A percentile compares a stretch with the other conserved stretches of the same genome.
Evolutionary conservation across 1,140 invertebrate species (phyloP).

Genomic region (Idris sp.): DNA sequence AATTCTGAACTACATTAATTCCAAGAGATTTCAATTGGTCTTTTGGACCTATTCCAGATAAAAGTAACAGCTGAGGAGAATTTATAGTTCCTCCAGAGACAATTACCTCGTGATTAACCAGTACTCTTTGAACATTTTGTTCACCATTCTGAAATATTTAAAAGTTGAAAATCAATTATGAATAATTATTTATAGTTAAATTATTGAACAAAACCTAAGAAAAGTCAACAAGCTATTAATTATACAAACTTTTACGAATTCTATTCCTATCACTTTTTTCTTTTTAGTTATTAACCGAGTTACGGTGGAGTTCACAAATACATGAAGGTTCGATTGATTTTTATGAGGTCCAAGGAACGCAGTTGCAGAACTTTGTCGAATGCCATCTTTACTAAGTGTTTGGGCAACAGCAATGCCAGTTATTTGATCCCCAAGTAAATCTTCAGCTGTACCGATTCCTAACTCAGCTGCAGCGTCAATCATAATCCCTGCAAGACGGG

Average conservation of each 20-base stretch:
- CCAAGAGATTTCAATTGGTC: slow-evolving; percentile 73
- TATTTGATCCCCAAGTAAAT: slow-evolving; percentile 80
- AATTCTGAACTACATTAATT: slow-evolving; percentile 70
- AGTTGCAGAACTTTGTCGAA: slow-evolving; percentile 81
- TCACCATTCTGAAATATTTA: slow-evolving; percentile 10
- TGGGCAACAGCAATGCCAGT: slow-evolving; percentile 76
- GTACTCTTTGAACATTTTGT: slow-evolving; percentile 53
- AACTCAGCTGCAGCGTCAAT: slow-evolving; percentile 80
- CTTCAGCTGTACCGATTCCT: slow-evolving; percentile 79
- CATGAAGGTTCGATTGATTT: slow-evolving; percentile 83
- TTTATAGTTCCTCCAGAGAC: slow-evolving; percentile 75
- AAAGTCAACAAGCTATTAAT: no score
- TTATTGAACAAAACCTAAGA: no score
- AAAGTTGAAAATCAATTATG: background rate
- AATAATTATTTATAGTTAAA: no score
- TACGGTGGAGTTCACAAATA: slow-evolving; percentile 83
- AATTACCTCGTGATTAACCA: slow-evolving; percentile 74
- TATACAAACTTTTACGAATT: slow-evolving; percentile 59
- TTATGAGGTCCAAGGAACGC: slow-evolving; percentile 82
- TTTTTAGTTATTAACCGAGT: slow-evolving; percentile 76
- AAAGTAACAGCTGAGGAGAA: slow-evolving; percentile 78
- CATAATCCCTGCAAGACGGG: slow-evolving; percentile 78
- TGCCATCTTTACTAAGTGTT: slow-evolving; percentile 81
- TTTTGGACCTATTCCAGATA: slow-evolving; percentile 80
- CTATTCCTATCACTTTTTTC: slow-evolving; percentile 60